phyloP scores from a whole-genome alignment of 2,113 vertebrate genomes.

The Hoplias malabaricus region DNA sequence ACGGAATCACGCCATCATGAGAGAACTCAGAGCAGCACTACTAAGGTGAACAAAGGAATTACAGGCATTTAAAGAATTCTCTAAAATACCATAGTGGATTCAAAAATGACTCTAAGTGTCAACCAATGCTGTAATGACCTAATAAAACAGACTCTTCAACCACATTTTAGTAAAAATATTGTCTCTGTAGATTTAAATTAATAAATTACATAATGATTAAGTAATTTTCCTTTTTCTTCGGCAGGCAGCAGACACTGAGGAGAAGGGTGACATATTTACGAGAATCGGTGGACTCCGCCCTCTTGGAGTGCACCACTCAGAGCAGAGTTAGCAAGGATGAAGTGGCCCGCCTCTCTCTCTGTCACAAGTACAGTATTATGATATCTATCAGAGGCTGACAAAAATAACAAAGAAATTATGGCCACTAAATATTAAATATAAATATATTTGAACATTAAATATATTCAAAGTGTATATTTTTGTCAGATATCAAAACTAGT shows the following conservation, averaged over 20 bases:
- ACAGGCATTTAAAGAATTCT: not conserved
- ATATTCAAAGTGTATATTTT: no score
- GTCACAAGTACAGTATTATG: slow-evolving; percentile 77
- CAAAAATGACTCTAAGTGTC: not conserved
- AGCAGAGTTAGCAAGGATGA: slow-evolving; percentile 71
- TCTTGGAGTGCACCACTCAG: slow-evolving; percentile 63
- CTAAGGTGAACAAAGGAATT: slow-evolving; percentile 64
- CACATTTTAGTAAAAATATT: not conserved
- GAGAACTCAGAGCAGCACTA: slow-evolving; percentile 68
- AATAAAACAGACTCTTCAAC: not conserved
- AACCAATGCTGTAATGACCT: not conserved
- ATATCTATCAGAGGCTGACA: not conserved
- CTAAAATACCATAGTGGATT: not conserved
- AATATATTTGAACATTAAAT: no score
- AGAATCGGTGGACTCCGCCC: slow-evolving; percentile 70
- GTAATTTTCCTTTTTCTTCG: not conserved
- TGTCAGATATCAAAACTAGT: no score
- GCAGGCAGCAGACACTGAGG: slow-evolving; percentile 72
- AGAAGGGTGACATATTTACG: slow-evolving; percentile 69
- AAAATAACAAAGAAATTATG: no score
- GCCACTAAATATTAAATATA: no score
- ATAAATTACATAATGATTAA: not conserved
- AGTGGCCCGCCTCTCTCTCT: slow-evolving; percentile 72
- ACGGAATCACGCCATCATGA: slow-evolving; percentile 59
- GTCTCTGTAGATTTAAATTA: not conserved